Evolutionary conservation across 2,113 vertebrate genomes (phyloP).

Genomic region (Panthera uncia): DNA sequence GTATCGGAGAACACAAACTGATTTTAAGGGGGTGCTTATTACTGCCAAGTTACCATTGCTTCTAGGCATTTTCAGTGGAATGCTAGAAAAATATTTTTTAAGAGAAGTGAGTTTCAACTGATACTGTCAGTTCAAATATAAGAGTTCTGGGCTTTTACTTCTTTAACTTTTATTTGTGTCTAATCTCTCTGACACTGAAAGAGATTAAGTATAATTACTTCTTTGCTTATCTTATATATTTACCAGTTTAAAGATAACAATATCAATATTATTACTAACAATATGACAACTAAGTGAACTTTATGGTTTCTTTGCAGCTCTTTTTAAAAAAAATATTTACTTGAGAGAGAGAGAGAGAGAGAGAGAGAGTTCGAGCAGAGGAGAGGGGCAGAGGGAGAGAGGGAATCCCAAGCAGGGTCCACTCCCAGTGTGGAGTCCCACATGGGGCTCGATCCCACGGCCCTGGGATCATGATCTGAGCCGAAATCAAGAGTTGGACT

Average conservation of each 20-base stretch:
- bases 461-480: too few species aligned
- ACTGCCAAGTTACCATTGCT: neutral
- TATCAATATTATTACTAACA: neutral
- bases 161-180: neutral
- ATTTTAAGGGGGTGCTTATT: neutral
- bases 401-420: too few species aligned
- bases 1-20: accelerated
- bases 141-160: neutral
- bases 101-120: neutral
- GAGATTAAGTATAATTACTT: neutral
- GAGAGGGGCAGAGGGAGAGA: too few species aligned
- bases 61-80: neutral
- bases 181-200: neutral
- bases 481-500: too few species aligned
- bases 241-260: neutral
- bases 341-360: too few species aligned
- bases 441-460: too few species aligned
- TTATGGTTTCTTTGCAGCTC: neutral
- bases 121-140: neutral
- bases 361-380: too few species aligned
- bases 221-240: neutral
- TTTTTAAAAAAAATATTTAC: neutral
- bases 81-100: neutral
- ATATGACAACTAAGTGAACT: neutral
- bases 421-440: too few species aligned